These are phyloP conservation scores for Chloroclysta siterata DNA, from an alignment of 2,888 invertebrate species.

Conservation along the genomic window DNA sequence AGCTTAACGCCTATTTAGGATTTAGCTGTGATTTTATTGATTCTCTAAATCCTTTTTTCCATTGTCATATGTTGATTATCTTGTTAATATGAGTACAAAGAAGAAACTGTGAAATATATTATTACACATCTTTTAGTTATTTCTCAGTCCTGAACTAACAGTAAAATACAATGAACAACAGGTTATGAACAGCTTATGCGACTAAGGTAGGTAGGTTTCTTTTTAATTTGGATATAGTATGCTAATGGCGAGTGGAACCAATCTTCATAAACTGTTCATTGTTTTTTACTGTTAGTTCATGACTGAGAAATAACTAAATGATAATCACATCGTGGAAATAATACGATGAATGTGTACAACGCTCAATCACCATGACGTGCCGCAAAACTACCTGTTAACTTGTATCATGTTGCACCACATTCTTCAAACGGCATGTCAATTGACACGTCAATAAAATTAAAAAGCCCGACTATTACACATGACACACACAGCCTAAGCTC, in stretches of 20 bases:
- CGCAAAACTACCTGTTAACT: slow-evolving; percentile 44
- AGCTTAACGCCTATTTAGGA: slow-evolving; percentile 13
- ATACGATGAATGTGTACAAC: neutral
- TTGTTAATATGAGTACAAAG: no score
- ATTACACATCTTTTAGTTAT: no score
- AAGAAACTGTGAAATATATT: no score
- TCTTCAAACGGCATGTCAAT: slow-evolving; percentile 38
- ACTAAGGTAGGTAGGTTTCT: no score
- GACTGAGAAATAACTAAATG: no score
- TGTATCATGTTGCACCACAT: slow-evolving; percentile 28
- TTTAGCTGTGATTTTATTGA: slow-evolving; percentile 10
- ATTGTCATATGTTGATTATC: neutral
- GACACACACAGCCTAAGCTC: slow-evolving; percentile 61
- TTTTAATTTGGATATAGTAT: no score
- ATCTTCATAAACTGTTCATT: no score
- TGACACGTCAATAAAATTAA: slow-evolving; percentile 60
- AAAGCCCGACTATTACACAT: slow-evolving; percentile 52
- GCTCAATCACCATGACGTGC: slow-evolving; percentile 59
- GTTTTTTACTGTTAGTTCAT: no score
- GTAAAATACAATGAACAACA: no score
- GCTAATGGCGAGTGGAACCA: no score
- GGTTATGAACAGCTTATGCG: no score
- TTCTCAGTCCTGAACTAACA: no score
- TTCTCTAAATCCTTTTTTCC: slow-evolving; percentile 3
- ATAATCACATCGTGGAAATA: neutral